Percentiles rank a stretch among this genome's conserved stretches.
phyloP scores from a whole-genome alignment of 1,140 invertebrate species.

The Pseudomyrmex cubaensis region DNA sequence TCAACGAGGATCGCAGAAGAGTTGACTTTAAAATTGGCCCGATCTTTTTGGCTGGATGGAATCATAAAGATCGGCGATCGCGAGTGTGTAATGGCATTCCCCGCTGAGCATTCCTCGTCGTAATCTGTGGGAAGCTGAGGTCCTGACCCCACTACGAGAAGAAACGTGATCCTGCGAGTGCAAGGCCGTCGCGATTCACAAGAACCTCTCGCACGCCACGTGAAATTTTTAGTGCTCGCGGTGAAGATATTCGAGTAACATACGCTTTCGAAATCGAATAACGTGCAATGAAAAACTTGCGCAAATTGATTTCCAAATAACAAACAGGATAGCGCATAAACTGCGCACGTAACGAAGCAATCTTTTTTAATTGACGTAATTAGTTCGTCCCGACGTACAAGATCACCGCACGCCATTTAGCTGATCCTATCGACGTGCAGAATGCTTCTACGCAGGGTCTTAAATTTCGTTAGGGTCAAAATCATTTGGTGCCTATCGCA shows the following conservation, averaged over 20 bases:
- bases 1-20: constrained; percentile 44
- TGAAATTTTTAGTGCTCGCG: background rate
- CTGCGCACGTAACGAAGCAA: background rate
- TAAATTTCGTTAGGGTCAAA: constrained; percentile 37
- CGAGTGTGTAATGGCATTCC: constrained; percentile 75
- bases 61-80: constrained; percentile 76
- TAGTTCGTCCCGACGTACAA: constrained; percentile 33
- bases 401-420: constrained; percentile 1
- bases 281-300: background rate
- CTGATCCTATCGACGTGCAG: constrained; percentile 31
- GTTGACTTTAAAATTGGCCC: constrained; percentile 67
- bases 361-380: constrained; percentile 54
- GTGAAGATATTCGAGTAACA: constrained; percentile 20
- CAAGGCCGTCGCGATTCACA: constrained; percentile 68
- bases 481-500: background rate
- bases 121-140: constrained; percentile 72
- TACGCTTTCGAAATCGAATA: background rate
- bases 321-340: background rate
- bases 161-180: constrained; percentile 71
- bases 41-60: constrained; percentile 72
- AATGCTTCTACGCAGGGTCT: constrained; percentile 36
- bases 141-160: constrained; percentile 64
- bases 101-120: constrained; percentile 72
- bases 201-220: constrained; percentile 37
- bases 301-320: background rate